phyloP scores from a whole-genome alignment of 37 sponge, comb jelly and placozoan species.

The Hormiphora californensis region DNA sequence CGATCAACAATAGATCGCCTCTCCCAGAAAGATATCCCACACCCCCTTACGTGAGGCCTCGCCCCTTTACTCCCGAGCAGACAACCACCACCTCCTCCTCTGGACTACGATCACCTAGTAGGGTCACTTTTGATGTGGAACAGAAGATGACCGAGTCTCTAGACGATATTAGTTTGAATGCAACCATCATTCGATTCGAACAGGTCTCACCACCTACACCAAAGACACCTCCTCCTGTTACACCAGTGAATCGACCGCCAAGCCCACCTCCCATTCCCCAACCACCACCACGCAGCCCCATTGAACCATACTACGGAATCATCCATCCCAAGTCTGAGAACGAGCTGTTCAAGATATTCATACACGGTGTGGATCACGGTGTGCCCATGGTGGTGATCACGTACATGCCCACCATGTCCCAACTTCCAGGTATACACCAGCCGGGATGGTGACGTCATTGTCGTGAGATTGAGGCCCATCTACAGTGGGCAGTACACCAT shows the following conservation, averaged over 20 bases:
- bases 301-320: neutral
- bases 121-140: neutral
- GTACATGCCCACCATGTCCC: neutral
- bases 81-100: too few species aligned
- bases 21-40: too few species aligned
- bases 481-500: neutral
- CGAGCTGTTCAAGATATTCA: neutral
- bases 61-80: too few species aligned
- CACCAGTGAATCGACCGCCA: neutral
- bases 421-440: neutral
- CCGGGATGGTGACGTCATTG: neutral
- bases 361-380: neutral
- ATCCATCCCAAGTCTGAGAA: slow-evolving; percentile 2
- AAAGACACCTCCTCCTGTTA: neutral
- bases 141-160: neutral
- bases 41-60: too few species aligned
- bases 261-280: neutral
- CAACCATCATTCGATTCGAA: neutral
- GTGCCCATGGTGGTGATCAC: neutral
- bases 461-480: neutral
- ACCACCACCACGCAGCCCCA: neutral
- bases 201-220: neutral
- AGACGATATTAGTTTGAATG: neutral
- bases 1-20: too few species aligned
- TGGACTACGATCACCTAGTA: neutral